Base-by-base conservation (phyloP, 2,888 invertebrate species). In the Caenorhabditis sp. region DNA sequence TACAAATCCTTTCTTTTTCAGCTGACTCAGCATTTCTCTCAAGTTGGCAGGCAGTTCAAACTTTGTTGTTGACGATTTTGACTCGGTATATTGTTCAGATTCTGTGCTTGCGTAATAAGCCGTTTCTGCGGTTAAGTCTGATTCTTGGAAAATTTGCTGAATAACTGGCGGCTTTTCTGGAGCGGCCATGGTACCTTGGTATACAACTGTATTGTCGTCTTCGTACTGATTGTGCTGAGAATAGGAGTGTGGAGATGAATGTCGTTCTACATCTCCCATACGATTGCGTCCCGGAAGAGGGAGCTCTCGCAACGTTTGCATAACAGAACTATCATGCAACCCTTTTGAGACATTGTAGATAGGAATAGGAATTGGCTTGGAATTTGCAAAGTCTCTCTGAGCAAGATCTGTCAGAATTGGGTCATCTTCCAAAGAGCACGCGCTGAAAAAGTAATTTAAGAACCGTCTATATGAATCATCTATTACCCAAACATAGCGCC, bases 401-500 rank as follows among this genome's bases (percentile, higher is more conserved):
- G 80, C 72, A 13, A 44, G 18, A 11, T 56, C 51, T 15, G 51
- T 26, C 13, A 80, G 69, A 8, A 28, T 37, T 15, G 68, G 58
- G 5, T 47, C 32, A 22, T 68, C 61, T 11, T 53, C 26, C 4
- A 68, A 22, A 5, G 50, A 22, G 22, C 20, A 50, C 44, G 20
- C 22, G 2, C 50, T 50, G 50, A 50, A 50, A 50, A 6, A 9
- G 8, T 40, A 28, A 32, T 28, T 32, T 37, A 47, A 55, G 18
- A 22, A 64, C n/a, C n/a, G n/a, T n/a, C n/a, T n/a, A 44, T 61
- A 32, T 6, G 32, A 24, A 32, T n/a, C n/a, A n/a, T n/a, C n/a
- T n/a, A n/a, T n/a, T 61, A 79, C 79, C 67, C 68, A 50, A 80
- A 80, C 26, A 68, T 62, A 1, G 80, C 55, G 18, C 62, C 72